Evolutionary conservation across 2,797 vertebrate species (phyloP).

Genomic region (Melanotaenia nigrans): DNA sequence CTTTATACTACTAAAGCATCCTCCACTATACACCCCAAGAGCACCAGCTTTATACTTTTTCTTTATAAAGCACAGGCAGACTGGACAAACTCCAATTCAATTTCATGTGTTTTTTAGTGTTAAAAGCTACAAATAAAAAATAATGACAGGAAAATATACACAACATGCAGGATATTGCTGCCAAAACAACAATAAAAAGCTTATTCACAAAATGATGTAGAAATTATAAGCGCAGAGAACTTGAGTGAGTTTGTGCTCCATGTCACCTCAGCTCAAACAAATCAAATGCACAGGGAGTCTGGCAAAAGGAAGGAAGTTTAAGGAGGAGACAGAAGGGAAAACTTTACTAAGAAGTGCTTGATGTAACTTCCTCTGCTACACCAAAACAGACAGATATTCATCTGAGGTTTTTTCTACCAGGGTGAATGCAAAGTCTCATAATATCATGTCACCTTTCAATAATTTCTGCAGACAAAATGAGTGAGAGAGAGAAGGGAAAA

Average conservation of each 20-base stretch:
- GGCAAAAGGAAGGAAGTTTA: conserved; percentile 15
- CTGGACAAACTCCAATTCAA: background rate
- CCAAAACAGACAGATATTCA: conserved; percentile 3
- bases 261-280: conserved; percentile 2
- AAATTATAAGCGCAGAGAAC: conserved; percentile 34
- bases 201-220: conserved; percentile 33
- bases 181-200: conserved; percentile 20
- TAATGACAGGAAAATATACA: background rate
- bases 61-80: background rate
- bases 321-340: conserved; percentile 11
- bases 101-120: background rate
- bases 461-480: conserved; percentile 15
- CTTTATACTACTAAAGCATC: too few species aligned
- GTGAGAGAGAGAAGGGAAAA: conserved; percentile 6
- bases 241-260: conserved; percentile 30
- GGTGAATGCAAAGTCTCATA: conserved; percentile 1
- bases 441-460: conserved; percentile 3
- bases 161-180: conserved; percentile 25
- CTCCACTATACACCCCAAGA: too few species aligned
- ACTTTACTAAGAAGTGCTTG: conserved; percentile 12
- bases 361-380: conserved; percentile 33
- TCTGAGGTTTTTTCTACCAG: conserved; percentile 10
- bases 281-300: background rate
- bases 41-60: too few species aligned
- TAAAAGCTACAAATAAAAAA: conserved; percentile 8